Evolutionary conservation across 1,140 invertebrate genomes (phyloP).

Genomic region (Drosophila triauraria): DNA sequence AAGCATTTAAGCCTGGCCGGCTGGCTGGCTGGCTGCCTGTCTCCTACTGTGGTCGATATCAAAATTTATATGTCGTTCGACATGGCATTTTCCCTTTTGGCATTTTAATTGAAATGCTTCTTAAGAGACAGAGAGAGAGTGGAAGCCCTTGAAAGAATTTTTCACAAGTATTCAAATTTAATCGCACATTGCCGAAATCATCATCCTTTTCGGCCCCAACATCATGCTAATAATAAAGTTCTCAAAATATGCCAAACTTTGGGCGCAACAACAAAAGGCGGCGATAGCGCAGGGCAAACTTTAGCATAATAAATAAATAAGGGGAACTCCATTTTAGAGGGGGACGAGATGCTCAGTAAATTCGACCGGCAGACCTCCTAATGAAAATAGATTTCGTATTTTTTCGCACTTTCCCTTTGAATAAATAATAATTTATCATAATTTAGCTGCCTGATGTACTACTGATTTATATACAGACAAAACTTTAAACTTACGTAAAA

Average conservation of each 20-base stretch:
- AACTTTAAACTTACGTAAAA: slow-evolving; percentile 56
- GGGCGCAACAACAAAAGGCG: slow-evolving; percentile 44
- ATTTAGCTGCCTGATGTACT: slow-evolving; percentile 42
- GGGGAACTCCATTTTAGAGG: slow-evolving; percentile 41
- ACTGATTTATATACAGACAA: slow-evolving; percentile 66
- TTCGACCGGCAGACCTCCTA: slow-evolving; percentile 47
- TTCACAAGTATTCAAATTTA: slow-evolving; percentile 74
- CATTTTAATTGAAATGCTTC: slow-evolving; percentile 75
- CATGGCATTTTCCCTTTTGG: slow-evolving; percentile 33
- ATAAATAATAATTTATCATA: slow-evolving; percentile 72
- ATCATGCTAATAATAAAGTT: slow-evolving; percentile 83
- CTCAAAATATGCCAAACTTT: slow-evolving; percentile 83
- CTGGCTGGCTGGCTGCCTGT: slow-evolving; percentile 7
- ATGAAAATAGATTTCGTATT: slow-evolving; percentile 77
- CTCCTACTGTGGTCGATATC: slow-evolving; percentile 44
- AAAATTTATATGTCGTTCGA: slow-evolving; percentile 38
- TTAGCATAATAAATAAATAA: slow-evolving; percentile 81
- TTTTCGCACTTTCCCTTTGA: slow-evolving; percentile 43
- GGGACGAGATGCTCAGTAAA: slow-evolving; percentile 1
- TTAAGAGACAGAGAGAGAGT: background rate
- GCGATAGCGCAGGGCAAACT: slow-evolving; percentile 43
- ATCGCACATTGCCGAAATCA: slow-evolving; percentile 36
- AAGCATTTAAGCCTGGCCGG: slow-evolving; percentile 58
- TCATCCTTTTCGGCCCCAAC: slow-evolving; percentile 27
- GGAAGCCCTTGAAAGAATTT: slow-evolving; percentile 6